phyloP scores from a whole-genome alignment of 2,888 invertebrate species.

The Zelleria hepariella region DNA sequence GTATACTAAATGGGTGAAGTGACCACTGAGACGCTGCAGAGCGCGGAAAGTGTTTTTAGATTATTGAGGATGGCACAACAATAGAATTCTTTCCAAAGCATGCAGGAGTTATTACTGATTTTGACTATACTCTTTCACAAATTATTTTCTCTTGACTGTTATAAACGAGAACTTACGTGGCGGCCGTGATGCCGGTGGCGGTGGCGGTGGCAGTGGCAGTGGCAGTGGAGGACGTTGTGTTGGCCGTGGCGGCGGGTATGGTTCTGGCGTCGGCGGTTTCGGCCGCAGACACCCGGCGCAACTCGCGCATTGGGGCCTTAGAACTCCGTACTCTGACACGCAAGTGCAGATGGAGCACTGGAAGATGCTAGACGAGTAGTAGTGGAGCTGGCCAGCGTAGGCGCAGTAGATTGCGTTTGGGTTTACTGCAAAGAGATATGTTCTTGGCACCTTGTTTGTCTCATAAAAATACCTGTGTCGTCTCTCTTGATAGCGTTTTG shows the following conservation, averaged over 20 bases:
- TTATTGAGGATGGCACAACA: no score
- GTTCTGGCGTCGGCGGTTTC: conserved; percentile 7
- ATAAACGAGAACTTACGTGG: no score
- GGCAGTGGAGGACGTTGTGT: conserved; percentile 15
- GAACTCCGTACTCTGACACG: conserved; percentile 22
- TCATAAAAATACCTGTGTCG: background rate
- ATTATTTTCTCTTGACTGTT: no score
- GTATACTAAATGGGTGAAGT: no score
- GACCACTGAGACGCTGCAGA: no score
- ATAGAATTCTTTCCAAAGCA: no score
- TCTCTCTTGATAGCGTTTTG: background rate
- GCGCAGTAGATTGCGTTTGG: background rate
- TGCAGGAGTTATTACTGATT: no score
- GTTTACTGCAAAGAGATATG: background rate
- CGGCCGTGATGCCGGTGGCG: background rate
- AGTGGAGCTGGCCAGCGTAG: conserved; percentile 35
- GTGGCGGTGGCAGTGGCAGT: background rate
- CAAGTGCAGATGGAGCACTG: conserved; percentile 48
- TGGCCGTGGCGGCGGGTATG: conserved; percentile 3
- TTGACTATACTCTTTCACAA: no score
- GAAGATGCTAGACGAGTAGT: conserved; percentile 24
- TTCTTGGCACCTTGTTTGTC: background rate
- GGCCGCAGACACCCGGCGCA: conserved; percentile 28
- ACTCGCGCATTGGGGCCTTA: conserved; percentile 37
- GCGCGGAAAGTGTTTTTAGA: no score